phyloP scores from a whole-genome alignment of 2,113 vertebrate genomes.

The human (Homo sapiens) region DNA sequence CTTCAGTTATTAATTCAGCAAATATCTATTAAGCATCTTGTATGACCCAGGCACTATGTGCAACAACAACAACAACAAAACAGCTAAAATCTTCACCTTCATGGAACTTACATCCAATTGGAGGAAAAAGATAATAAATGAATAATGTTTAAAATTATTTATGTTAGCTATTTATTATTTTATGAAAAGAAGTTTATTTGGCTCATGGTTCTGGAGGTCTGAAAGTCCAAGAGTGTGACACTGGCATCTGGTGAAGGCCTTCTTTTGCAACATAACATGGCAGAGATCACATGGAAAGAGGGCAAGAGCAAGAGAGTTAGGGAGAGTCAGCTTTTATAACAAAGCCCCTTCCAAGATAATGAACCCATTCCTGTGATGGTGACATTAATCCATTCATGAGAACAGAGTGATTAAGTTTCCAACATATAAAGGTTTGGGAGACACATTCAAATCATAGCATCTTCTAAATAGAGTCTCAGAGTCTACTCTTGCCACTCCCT shows the following conservation, averaged over 20 bases:
- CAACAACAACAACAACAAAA: background rate
- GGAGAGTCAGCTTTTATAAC: background rate
- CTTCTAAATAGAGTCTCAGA: background rate
- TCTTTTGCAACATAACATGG: background rate
- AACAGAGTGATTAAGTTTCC: background rate
- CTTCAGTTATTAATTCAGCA: background rate
- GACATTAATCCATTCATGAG: background rate
- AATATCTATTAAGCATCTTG: background rate
- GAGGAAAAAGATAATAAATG: background rate
- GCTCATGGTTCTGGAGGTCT: background rate
- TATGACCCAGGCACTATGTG: background rate
- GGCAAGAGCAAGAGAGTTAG: background rate
- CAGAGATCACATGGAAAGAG: background rate
- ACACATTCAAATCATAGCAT: background rate
- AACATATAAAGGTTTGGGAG: background rate
- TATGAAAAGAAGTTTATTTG: background rate
- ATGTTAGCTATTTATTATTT: background rate
- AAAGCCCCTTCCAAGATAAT: background rate
- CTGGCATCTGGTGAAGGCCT: background rate
- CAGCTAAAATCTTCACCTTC: background rate
- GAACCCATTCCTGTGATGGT: background rate
- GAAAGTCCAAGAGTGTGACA: background rate
- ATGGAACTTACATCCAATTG: background rate
- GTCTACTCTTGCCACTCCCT: background rate
- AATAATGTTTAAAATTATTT: background rate